A percentile compares a stretch with the other conserved stretches of the same genome.
Conservation (phyloP, 2,888 invertebrate genomes). For the Eupeodes latifasciatus region DNA sequence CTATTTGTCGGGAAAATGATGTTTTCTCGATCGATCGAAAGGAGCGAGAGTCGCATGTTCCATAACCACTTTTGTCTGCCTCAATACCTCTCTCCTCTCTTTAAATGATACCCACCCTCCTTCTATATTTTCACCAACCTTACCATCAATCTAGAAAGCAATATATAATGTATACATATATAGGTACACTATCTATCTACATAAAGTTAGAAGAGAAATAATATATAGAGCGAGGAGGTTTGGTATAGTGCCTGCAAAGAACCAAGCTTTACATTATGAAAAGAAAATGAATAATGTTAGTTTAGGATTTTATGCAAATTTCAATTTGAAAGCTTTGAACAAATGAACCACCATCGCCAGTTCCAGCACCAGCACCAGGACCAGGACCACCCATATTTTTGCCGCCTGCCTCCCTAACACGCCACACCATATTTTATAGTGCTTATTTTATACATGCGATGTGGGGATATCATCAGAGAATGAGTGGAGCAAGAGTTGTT, state of each 20-base stretch:
- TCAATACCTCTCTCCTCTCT: neutral
- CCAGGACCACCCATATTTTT: neutral
- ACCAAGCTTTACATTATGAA: conserved; percentile 71
- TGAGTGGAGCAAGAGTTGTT: neutral
- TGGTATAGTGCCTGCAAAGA: conserved; percentile 41
- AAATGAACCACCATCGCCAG: conserved; percentile 50
- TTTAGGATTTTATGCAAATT: conserved; percentile 75
- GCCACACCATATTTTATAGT: neutral
- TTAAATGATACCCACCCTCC: neutral
- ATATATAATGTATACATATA: conserved; percentile 7
- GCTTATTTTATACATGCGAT: conserved; percentile 12
- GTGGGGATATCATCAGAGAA: neutral
- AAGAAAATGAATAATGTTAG: conserved; percentile 76
- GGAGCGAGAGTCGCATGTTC: conserved; percentile 18
- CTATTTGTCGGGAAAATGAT: conserved; percentile 23
- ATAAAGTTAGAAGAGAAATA: conserved; percentile 27
- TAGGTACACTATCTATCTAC: no score
- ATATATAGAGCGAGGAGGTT: neutral
- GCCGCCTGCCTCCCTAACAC: neutral
- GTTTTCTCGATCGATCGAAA: conserved; percentile 61
- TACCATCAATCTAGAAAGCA: conserved; percentile 64
- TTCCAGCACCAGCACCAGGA: neutral
- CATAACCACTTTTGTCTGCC: conserved; percentile 15
- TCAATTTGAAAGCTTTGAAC: conserved; percentile 71
- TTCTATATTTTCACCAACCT: neutral